Percentiles rank a stretch among this genome's conserved stretches.
phyloP scores from a whole-genome alignment of 30 jellyfish, hydroid and myxozoan genomes.

The Pelagia noctiluca region DNA sequence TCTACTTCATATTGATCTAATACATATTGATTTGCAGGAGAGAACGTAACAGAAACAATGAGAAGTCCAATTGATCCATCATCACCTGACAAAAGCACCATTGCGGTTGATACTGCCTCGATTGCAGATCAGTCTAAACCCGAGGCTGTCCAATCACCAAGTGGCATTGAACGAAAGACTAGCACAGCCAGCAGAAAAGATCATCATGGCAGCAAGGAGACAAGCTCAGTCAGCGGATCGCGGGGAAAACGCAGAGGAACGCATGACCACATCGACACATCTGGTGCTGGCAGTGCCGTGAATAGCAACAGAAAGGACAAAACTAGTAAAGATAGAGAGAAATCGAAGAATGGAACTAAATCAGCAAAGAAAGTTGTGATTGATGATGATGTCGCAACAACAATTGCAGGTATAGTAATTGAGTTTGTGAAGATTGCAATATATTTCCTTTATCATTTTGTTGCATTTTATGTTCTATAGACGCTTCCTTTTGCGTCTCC shows the following conservation, averaged over 20 bases:
- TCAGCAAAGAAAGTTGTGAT: conserved; percentile 52
- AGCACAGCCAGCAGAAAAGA: conserved; percentile 54
- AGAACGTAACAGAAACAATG: conserved; percentile 9
- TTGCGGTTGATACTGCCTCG: conserved; percentile 27
- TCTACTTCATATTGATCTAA: not conserved
- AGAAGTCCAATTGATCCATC: conserved; percentile 23
- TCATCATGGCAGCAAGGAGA: conserved; percentile 28
- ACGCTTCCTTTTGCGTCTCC: no score
- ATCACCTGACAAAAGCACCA: conserved; percentile 51
- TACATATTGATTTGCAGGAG: not conserved
- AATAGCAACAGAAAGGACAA: conserved; percentile 30
- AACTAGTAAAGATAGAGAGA: conserved; percentile 38
- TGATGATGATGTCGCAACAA: conserved; percentile 40
- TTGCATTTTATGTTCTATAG: no score
- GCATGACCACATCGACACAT: conserved; percentile 22
- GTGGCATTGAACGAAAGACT: conserved; percentile 17
- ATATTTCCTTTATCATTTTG: no score
- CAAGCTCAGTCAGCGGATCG: conserved; percentile 25
- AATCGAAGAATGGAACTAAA: conserved; percentile 50
- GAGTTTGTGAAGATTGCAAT: no score
- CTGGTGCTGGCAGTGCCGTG: conserved; percentile 12
- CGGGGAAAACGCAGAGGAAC: conserved; percentile 61
- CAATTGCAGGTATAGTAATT: conserved; percentile 2
- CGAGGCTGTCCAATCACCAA: conserved; percentile 44
- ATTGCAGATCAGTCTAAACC: conserved; percentile 19